A percentile compares a stretch with the other conserved stretches of the same genome.
These are phyloP conservation scores for Pelochelys cantorii DNA, from an alignment of 2,797 vertebrate genomes.

Conservation along the genomic window DNA sequence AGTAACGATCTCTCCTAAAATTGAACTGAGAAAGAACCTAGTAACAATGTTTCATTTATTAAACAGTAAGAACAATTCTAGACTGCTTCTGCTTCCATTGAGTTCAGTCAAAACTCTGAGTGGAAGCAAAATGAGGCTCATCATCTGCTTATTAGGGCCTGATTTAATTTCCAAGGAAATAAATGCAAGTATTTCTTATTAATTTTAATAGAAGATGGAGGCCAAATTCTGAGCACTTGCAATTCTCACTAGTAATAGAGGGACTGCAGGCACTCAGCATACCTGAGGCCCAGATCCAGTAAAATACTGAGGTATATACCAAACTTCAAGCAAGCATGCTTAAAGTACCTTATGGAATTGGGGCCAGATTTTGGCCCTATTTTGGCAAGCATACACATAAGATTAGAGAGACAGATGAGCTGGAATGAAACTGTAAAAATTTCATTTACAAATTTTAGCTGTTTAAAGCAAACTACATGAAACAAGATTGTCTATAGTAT, in stretches of 20 bases:
- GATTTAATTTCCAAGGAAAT: neutral
- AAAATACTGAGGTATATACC: neutral
- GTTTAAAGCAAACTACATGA: neutral
- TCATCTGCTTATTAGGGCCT: neutral
- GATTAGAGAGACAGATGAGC: neutral
- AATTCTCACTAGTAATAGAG: neutral
- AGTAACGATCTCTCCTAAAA: conserved; percentile 52
- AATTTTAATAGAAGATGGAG: neutral
- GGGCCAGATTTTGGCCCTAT: neutral
- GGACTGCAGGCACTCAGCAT: neutral
- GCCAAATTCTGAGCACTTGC: conserved; percentile 1
- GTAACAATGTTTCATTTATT: neutral
- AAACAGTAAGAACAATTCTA: conserved; percentile 24
- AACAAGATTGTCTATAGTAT: conserved; percentile 70
- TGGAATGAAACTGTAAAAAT: neutral
- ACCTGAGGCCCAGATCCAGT: neutral
- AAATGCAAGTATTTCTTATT: neutral
- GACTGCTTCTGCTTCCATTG: neutral
- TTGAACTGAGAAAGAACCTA: conserved; percentile 19
- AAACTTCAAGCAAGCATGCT: neutral
- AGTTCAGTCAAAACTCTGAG: conserved; percentile 24
- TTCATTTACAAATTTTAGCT: neutral
- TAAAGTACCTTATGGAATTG: neutral
- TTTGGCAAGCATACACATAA: conserved; percentile 3
- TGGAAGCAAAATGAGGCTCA: neutral